Conservation (phyloP, 2,888 invertebrate species). For the Calephelis perditalis region DNA sequence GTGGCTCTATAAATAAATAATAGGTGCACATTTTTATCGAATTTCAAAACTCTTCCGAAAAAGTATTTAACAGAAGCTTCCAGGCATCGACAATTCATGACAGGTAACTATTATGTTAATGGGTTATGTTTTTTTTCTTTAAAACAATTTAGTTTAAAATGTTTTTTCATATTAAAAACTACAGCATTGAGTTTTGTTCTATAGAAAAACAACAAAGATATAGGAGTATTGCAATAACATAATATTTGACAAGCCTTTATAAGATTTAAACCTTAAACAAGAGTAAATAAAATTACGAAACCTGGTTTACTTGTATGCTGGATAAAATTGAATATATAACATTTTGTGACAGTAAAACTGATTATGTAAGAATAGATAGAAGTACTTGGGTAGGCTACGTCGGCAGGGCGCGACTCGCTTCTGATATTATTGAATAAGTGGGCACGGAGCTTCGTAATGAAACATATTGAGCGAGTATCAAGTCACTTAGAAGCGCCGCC, state of each 20-base stretch:
- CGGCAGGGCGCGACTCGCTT: constrained; percentile 49
- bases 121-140: no score
- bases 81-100: no score
- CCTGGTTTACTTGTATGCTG: constrained; percentile 37
- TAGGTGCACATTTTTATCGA: no score
- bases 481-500: constrained; percentile 64
- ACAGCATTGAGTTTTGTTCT: no score
- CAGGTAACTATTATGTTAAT: no score
- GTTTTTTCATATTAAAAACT: no score
- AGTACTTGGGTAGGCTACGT: constrained; percentile 47
- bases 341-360: constrained; percentile 52
- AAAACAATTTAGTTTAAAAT: no score
- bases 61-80: no score
- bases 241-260: constrained; percentile 15
- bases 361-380: constrained; percentile 61
- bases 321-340: constrained; percentile 52
- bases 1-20: no score
- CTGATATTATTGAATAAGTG: constrained; percentile 74
- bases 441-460: constrained; percentile 68
- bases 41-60: no score
- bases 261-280: not conserved
- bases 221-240: constrained; percentile 25
- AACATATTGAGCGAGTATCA: constrained; percentile 77
- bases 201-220: constrained; percentile 11
- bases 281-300: constrained; percentile 22